These are phyloP conservation scores for Neofelis nebulosa DNA, from an alignment of 2,113 vertebrate genomes.

Conservation along the genomic window DNA sequence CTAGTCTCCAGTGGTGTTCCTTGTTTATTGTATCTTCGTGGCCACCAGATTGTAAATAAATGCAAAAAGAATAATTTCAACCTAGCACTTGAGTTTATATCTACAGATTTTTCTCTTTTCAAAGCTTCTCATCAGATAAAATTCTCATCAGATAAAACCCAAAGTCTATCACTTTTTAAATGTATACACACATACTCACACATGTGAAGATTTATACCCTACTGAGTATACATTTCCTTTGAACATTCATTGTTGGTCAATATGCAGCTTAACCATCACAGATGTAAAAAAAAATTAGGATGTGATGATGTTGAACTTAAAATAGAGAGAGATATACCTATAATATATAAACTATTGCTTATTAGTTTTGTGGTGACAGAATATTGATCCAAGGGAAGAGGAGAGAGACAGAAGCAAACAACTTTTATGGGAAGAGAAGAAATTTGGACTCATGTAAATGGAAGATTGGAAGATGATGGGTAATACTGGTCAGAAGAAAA, in stretches of 20 bases:
- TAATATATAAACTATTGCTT: background rate
- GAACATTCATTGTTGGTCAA: background rate
- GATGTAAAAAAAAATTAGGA: background rate
- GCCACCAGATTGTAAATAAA: background rate
- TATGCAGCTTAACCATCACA: background rate
- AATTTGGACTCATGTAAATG: background rate
- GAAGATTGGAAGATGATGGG: background rate
- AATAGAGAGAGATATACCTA: background rate
- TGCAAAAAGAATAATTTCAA: background rate
- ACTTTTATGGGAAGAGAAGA: background rate
- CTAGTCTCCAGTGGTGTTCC: background rate
- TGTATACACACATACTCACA: background rate
- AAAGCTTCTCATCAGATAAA: background rate
- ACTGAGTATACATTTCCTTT: background rate
- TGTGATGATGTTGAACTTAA: background rate
- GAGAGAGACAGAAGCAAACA: background rate
- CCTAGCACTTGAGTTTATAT: background rate
- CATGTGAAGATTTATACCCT: background rate
- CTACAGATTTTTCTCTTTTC: background rate
- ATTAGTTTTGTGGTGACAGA: background rate
- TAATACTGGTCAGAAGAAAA: background rate
- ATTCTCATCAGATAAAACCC: background rate
- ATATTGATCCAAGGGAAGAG: background rate
- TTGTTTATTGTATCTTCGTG: background rate
- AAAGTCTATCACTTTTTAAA: background rate